Evolutionary conservation across 2,797 vertebrate genomes (phyloP).

Genomic region (Lithobates sylvaticus): DNA sequence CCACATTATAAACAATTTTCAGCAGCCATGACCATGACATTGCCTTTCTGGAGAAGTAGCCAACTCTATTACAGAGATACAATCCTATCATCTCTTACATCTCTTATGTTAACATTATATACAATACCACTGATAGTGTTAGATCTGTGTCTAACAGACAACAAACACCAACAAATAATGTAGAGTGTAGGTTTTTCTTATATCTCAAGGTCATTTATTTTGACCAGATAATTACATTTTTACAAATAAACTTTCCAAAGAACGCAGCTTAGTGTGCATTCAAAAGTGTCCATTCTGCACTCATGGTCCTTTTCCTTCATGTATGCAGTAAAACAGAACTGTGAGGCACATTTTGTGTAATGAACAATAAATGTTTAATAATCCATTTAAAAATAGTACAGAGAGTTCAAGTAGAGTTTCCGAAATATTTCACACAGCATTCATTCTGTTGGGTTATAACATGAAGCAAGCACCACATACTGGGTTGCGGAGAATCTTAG

Average conservation of each 20-base stretch:
- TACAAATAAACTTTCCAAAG: background rate
- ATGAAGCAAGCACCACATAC: background rate
- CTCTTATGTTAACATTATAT: constrained; percentile 20
- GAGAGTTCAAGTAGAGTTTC: background rate
- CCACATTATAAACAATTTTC: constrained; percentile 1
- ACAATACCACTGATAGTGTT: background rate
- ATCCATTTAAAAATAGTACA: background rate
- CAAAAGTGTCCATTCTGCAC: background rate
- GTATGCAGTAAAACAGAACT: background rate
- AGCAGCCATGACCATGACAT: constrained; percentile 11
- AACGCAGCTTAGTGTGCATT: background rate
- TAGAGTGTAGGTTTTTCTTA: background rate
- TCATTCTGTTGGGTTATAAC: background rate
- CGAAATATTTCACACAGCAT: background rate
- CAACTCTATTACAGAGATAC: constrained; percentile 34
- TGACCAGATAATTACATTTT: background rate
- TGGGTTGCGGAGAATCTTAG: background rate
- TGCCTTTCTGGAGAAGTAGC: constrained; percentile 20
- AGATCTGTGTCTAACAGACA: background rate
- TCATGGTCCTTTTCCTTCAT: background rate
- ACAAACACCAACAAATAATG: background rate
- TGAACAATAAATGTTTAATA: background rate
- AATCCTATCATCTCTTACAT: constrained; percentile 16
- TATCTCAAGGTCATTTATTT: background rate
- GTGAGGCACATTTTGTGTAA: background rate